Conservation (phyloP, 2,888 invertebrate species). For the Drosophila merina region DNA sequence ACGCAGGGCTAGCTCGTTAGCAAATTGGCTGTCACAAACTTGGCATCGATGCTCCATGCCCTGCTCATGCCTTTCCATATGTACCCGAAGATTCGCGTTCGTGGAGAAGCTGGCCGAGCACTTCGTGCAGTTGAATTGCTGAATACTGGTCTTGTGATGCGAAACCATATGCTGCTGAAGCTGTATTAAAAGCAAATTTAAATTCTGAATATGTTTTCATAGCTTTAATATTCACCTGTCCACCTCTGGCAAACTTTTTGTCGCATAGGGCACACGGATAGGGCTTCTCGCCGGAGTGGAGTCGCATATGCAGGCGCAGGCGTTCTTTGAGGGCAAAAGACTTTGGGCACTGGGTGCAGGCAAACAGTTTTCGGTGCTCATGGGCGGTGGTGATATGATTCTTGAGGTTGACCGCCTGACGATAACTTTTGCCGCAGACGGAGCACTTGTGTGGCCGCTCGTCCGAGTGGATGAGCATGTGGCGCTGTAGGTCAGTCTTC, state of each 20-base stretch:
- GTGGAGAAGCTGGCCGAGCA: conserved; percentile 90
- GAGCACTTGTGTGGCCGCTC: conserved; percentile 87
- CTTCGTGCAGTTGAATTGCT: conserved; percentile 89
- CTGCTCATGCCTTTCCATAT: conserved; percentile 89
- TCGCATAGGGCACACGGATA: conserved; percentile 87
- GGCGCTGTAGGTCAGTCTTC: conserved; percentile 88
- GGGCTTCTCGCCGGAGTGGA: conserved; percentile 89
- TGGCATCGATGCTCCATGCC: conserved; percentile 91
- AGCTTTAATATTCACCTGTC: conserved; percentile 85
- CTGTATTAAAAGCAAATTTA: conserved; percentile 48
- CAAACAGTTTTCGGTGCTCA: conserved; percentile 84
- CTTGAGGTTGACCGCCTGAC: conserved; percentile 87
- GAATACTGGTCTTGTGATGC: conserved; percentile 86
- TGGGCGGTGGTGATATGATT: conserved; percentile 85
- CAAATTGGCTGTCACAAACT: conserved; percentile 91
- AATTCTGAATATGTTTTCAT: neutral
- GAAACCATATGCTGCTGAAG: conserved; percentile 88
- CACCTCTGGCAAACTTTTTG: conserved; percentile 89
- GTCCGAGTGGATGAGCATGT: conserved; percentile 88
- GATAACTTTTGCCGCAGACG: conserved; percentile 87
- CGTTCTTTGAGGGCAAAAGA: conserved; percentile 91
- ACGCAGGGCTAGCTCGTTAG: conserved; percentile 88
- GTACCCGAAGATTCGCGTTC: conserved; percentile 87
- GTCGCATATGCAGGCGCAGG: conserved; percentile 89
- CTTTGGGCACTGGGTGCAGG: conserved; percentile 90